phyloP scores from a whole-genome alignment of 2,113 vertebrate genomes.

The Myocastor coypus region DNA sequence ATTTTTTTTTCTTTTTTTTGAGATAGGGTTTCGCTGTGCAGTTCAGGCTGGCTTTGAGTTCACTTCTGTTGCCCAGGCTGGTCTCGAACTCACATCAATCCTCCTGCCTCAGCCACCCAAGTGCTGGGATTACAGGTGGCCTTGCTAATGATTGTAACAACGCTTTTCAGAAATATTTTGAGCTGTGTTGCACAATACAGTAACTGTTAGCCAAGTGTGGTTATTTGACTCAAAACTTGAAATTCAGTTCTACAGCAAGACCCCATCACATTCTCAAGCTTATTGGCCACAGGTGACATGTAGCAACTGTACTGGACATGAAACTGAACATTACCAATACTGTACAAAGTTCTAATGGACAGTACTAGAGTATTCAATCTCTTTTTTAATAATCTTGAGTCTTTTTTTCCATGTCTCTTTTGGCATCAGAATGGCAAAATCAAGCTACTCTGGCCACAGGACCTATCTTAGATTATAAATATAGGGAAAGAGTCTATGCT shows the following conservation, averaged over 20 bases:
- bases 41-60: too few species aligned
- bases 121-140: too few species aligned
- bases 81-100: too few species aligned
- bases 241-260: neutral
- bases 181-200: neutral
- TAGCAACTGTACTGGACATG: neutral
- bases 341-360: neutral
- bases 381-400: neutral
- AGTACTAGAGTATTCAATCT: neutral
- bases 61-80: too few species aligned
- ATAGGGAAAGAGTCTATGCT: neutral
- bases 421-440: constrained; percentile 4
- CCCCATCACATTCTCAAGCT: neutral
- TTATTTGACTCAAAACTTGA: constrained; percentile 42
- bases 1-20: too few species aligned
- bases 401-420: constrained; percentile 31
- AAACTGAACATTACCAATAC: neutral
- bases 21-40: too few species aligned
- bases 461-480: neutral
- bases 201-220: neutral
- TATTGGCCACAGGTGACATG: neutral
- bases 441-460: neutral
- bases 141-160: neutral
- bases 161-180: constrained; percentile 25
- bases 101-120: too few species aligned